Conservation (phyloP, 2,888 invertebrate species). For the Argyresthia goedartella region DNA sequence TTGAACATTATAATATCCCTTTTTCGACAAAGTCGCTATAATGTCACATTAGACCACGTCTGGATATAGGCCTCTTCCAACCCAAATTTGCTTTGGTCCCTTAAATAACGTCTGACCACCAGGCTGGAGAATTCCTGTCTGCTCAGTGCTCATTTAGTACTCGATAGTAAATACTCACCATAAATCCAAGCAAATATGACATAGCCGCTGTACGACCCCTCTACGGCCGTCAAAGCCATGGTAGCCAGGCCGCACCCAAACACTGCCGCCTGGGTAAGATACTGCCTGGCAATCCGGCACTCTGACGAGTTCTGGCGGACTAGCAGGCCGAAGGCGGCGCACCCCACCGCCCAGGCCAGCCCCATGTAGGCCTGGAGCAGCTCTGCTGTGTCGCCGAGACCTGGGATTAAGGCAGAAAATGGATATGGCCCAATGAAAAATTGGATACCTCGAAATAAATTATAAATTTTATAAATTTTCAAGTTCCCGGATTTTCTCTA, state of each 20-base stretch:
- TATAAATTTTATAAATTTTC: too few relatives aligned
- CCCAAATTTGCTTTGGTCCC: too few relatives aligned
- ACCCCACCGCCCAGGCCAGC: slow-evolving; percentile 86
- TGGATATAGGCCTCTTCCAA: too few relatives aligned
- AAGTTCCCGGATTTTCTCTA: too few relatives aligned
- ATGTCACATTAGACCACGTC: too few relatives aligned
- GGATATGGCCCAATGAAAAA: not conserved
- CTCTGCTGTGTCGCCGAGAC: slow-evolving; percentile 72
- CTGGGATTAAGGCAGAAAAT: slow-evolving; percentile 19
- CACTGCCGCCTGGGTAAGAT: slow-evolving; percentile 84
- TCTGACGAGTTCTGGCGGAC: slow-evolving; percentile 87
- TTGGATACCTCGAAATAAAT: not conserved
- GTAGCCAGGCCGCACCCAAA: slow-evolving; percentile 84
- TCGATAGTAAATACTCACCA: slow-evolving; percentile 54
- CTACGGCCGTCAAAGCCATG: slow-evolving; percentile 81
- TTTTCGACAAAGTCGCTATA: too few relatives aligned
- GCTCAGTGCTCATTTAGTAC: too few relatives aligned
- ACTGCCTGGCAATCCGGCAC: slow-evolving; percentile 87
- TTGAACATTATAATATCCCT: too few relatives aligned
- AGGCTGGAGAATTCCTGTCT: too few relatives aligned
- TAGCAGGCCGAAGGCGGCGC: slow-evolving; percentile 83
- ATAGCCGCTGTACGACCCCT: slow-evolving; percentile 82
- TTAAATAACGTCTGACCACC: too few relatives aligned
- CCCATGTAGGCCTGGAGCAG: slow-evolving; percentile 83
- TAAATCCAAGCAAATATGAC: slow-evolving; percentile 87